phyloP scores from a whole-genome alignment of 1,140 invertebrate species.

The Physella acuta region DNA sequence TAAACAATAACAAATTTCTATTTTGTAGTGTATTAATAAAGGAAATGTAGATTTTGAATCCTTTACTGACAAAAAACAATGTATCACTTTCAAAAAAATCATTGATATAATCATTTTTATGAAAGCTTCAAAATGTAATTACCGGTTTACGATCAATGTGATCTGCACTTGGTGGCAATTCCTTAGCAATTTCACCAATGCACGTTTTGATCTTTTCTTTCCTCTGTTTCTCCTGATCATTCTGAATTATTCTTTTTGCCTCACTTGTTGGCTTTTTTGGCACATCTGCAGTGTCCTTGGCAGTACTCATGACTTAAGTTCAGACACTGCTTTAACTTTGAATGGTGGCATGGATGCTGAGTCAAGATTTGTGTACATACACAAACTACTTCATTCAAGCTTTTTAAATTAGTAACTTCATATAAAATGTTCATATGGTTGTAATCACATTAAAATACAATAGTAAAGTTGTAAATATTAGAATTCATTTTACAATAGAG shows the following conservation, averaged over 20 bases:
- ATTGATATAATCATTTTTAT: no score
- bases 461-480: no score
- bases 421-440: not conserved
- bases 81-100: not conserved
- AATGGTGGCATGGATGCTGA: not conserved
- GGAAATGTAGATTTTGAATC: not conserved
- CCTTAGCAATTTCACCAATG: constrained; percentile 27
- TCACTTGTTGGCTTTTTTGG: constrained; percentile 21
- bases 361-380: not conserved
- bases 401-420: not conserved
- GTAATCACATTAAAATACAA: no score
- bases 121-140: no score
- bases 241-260: constrained; percentile 16
- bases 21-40: no score
- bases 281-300: constrained; percentile 10
- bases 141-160: constrained; percentile 24
- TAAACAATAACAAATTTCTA: no score
- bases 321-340: no score
- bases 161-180: constrained; percentile 22
- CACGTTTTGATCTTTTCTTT: constrained; percentile 27
- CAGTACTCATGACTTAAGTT: constrained; percentile 2
- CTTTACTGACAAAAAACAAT: not conserved
- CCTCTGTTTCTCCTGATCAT: constrained; percentile 26
- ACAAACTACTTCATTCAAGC: not conserved
- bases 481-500: no score